phyloP scores from a whole-genome alignment of 2,888 invertebrate species.

The Heliconius ethilla region DNA sequence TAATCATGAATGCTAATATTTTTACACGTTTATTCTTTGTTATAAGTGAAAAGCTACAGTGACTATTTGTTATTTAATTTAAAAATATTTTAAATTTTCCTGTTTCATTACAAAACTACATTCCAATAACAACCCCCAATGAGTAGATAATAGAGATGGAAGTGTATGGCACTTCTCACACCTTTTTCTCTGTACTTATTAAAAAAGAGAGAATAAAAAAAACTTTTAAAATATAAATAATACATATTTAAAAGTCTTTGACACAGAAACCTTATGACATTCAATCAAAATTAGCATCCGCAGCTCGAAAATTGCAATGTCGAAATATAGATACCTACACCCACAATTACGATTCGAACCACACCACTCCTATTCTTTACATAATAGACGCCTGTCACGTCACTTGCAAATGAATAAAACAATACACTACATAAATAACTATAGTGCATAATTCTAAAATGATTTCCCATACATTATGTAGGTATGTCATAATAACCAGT shows the following conservation, averaged over 20 bases:
- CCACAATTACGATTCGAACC: conserved; percentile 27
- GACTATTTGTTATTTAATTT: too few species aligned
- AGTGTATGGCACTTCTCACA: too few species aligned
- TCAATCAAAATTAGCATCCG: conserved; percentile 16
- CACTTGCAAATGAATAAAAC: conserved; percentile 44
- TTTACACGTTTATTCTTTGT: too few species aligned
- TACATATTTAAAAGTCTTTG: not conserved
- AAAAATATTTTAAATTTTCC: too few species aligned
- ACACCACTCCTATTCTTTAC: conserved; percentile 35
- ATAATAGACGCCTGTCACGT: conserved; percentile 40
- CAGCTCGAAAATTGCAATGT: conserved; percentile 18
- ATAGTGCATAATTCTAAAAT: conserved; percentile 43
- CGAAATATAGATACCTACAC: conserved; percentile 1
- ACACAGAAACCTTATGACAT: not conserved
- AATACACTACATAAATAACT: conserved; percentile 41
- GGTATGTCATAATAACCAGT: conserved; percentile 25
- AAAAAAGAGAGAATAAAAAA: too few species aligned
- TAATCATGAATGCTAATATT: too few species aligned
- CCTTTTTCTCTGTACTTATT: too few species aligned
- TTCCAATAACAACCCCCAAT: too few species aligned
- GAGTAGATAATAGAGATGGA: too few species aligned
- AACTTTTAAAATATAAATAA: too few species aligned
- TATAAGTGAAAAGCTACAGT: too few species aligned
- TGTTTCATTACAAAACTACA: too few species aligned
- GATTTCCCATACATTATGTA: conserved; percentile 48